Percentiles rank a stretch among this genome's conserved stretches.
These are phyloP conservation scores for Callosobruchus maculatus DNA, from an alignment of 2,888 invertebrate species.

Conservation along the genomic window DNA sequence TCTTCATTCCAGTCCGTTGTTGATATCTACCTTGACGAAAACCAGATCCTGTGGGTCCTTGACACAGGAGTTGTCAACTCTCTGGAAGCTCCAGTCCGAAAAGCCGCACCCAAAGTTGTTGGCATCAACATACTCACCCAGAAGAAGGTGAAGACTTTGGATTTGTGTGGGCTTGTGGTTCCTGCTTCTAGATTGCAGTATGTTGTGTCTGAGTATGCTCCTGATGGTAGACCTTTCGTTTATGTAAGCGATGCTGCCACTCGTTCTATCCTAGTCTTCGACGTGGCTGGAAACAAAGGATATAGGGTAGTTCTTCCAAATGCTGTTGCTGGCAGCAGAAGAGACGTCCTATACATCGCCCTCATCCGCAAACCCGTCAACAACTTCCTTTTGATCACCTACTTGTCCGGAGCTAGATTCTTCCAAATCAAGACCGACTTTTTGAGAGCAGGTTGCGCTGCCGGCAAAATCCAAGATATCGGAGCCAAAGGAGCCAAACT, in stretches of 20 bases:
- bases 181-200: constrained; percentile 64
- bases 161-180: constrained; percentile 57
- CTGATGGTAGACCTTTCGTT: constrained; percentile 59
- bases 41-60: constrained; percentile 69
- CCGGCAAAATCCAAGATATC: constrained; percentile 52
- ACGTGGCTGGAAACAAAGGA: constrained; percentile 59
- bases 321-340: constrained; percentile 53
- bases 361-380: constrained; percentile 55
- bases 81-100: constrained; percentile 59
- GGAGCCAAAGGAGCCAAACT: constrained; percentile 58
- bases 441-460: constrained; percentile 57
- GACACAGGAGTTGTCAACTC: constrained; percentile 70
- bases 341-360: constrained; percentile 65
- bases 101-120: constrained; percentile 64
- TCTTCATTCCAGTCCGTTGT: constrained; percentile 66
- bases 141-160: constrained; percentile 61
- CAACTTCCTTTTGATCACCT: constrained; percentile 60
- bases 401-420: constrained; percentile 59
- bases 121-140: constrained; percentile 39
- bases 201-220: constrained; percentile 62
- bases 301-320: constrained; percentile 63
- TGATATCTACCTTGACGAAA: constrained; percentile 59
- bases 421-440: constrained; percentile 63
- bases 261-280: constrained; percentile 65
- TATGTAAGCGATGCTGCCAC: constrained; percentile 69